These are phyloP conservation scores for Cranoglanis bouderius DNA, from an alignment of 2,113 vertebrate species.

Conservation along the genomic window DNA sequence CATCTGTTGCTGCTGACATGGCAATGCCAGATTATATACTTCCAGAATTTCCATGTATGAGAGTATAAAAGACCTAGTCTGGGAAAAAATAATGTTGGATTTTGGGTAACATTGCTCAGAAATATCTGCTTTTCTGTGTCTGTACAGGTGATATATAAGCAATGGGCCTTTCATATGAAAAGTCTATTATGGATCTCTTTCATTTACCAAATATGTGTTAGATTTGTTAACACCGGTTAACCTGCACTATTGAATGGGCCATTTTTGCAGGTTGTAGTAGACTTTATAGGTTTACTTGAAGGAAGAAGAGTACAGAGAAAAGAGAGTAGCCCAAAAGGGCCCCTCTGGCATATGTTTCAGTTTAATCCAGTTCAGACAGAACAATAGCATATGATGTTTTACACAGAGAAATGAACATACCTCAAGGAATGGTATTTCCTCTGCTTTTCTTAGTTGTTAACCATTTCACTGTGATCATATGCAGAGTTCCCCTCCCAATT, in stretches of 20 bases:
- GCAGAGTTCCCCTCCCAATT: conserved; percentile 26
- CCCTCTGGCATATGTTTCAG: conserved; percentile 67
- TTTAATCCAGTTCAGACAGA: conserved; percentile 65
- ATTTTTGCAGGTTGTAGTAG: conserved; percentile 35
- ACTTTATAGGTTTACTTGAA: conserved; percentile 35
- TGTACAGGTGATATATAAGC: background rate
- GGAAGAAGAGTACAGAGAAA: conserved; percentile 49
- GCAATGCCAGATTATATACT: conserved; percentile 56
- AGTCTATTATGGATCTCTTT: background rate
- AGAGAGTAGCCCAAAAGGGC: conserved; percentile 24
- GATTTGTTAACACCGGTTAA: background rate
- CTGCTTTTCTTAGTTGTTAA: conserved; percentile 67
- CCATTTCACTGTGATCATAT: conserved; percentile 62
- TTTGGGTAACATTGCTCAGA: background rate
- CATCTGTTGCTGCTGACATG: conserved; percentile 68
- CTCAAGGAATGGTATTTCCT: conserved; percentile 67
- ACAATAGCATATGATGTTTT: conserved; percentile 63
- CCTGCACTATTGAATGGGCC: conserved; percentile 30
- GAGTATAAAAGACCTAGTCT: background rate
- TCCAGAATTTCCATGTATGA: conserved; percentile 21
- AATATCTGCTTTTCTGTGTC: background rate
- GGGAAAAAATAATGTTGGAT: background rate
- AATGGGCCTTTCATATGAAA: background rate
- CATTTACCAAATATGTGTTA: background rate
- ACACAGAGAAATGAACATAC: conserved; percentile 41